phyloP scores from a whole-genome alignment of 2,888 invertebrate species.

The Sinotaia quadrata region DNA sequence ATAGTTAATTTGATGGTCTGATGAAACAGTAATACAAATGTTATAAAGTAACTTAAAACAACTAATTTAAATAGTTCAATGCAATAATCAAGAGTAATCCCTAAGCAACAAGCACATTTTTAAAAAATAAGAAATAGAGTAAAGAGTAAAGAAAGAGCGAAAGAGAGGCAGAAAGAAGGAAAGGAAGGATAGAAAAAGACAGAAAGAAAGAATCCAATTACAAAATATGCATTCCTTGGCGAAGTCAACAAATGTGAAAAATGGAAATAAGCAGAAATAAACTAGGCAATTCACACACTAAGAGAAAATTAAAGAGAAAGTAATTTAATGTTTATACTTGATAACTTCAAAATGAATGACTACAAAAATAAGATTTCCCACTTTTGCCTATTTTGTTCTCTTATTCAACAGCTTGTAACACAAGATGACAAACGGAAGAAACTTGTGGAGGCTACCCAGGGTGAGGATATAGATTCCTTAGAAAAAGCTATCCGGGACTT shows the following conservation, averaged over 20 bases:
- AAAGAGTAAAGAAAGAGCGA: too few relatives aligned
- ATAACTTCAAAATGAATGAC: too few relatives aligned
- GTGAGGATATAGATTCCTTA: slow-evolving; percentile 30
- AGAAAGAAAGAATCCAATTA: too few relatives aligned
- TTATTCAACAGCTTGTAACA: background rate
- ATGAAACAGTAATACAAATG: background rate
- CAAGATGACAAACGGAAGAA: slow-evolving; percentile 27
- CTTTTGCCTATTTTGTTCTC: background rate
- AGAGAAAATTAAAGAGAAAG: too few relatives aligned
- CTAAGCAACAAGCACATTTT: background rate
- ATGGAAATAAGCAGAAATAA: too few relatives aligned
- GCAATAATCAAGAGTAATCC: background rate
- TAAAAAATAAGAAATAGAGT: background rate
- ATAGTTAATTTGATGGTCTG: background rate
- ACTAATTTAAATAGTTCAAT: background rate
- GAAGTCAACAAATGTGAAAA: too few relatives aligned
- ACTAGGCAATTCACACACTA: too few relatives aligned
- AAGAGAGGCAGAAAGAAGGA: too few relatives aligned
- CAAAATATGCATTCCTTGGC: too few relatives aligned
- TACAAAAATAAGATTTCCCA: too few relatives aligned
- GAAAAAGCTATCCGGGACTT: slow-evolving; percentile 41
- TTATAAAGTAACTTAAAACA: background rate
- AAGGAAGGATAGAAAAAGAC: too few relatives aligned
- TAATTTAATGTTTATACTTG: too few relatives aligned
- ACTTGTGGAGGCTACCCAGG: slow-evolving; percentile 41